Evolutionary conservation across 2,797 vertebrate genomes (phyloP).

Genomic region (Myotis myotis): DNA sequence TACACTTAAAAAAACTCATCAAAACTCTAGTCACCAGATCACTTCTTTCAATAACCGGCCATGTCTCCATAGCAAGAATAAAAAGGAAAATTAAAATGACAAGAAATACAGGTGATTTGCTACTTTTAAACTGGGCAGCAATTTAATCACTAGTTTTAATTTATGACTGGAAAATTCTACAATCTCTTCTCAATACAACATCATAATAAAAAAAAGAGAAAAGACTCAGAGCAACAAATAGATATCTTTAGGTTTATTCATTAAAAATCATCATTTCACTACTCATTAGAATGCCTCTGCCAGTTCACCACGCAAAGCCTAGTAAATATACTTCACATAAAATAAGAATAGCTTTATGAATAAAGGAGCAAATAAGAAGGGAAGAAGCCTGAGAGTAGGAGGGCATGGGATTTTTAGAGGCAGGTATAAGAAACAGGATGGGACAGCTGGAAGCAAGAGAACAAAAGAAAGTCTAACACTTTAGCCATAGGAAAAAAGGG

Average conservation of each 20-base stretch:
- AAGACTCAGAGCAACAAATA: background rate
- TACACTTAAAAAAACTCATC: background rate
- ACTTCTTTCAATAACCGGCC: background rate
- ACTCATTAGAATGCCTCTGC: background rate
- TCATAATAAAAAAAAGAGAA: background rate
- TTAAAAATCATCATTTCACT: slow-evolving; percentile 19
- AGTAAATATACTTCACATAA: slow-evolving; percentile 4
- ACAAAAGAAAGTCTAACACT: background rate
- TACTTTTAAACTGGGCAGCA: background rate
- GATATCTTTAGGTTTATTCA: background rate
- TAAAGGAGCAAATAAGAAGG: slow-evolving; percentile 22
- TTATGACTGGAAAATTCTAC: background rate
- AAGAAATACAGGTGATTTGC: background rate
- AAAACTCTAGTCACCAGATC: slow-evolving; percentile 17
- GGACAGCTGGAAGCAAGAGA: slow-evolving; percentile 20
- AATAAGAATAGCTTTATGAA: slow-evolving; percentile 20
- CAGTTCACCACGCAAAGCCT: background rate
- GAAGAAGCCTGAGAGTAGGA: background rate
- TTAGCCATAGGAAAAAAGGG: background rate
- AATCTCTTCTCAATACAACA: background rate
- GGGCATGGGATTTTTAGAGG: background rate
- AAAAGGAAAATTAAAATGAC: slow-evolving; percentile 18
- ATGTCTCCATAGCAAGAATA: background rate
- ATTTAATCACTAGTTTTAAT: slow-evolving; percentile 14
- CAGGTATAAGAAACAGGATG: background rate